Evolutionary conservation across 2,888 invertebrate genomes (phyloP), one percentile per base, ranked within the genome.

Genomic region (Spodoptera littoralis): DNA sequence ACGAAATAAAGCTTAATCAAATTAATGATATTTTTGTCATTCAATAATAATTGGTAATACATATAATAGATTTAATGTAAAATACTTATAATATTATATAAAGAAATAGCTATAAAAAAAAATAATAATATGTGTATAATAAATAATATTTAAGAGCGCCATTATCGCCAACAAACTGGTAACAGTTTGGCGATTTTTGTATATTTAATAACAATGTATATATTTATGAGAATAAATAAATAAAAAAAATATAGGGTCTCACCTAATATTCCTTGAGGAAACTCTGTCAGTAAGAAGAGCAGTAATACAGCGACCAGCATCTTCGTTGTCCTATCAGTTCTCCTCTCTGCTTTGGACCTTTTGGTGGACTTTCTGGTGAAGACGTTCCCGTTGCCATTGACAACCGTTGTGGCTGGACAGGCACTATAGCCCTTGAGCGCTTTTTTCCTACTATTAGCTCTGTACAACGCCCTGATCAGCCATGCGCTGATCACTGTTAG

Each of bases 251-350:
- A n/a, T n/a, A 50, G 11, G 27, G 2, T 27, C 22, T 11, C 18
- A 92, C 97, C 97, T 60, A 97, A 91, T 51, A 96, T 95, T 5
- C 96, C 98, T 83, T 98, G 98, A 0, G 98, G 99, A 76, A 98
- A 97, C 90, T 99, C 99, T 0, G 98, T 98, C 51, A 98, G 91
- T 3, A 99, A 95, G 84, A 99, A 99, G 3, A 99, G 95, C 2
- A 98, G 90, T 1, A 99, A 95, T 0, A 99, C 98, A 0, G 98
- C 98, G 1, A 99, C 96, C 52, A 99, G 93, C 96, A 99, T 98
- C 85, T 96, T 96, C 0, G 99, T 99, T 0, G 98, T 99, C 48
- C 98, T 95, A 85, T 98, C 98, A 0, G 94, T 92, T 47, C 93
- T 83, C 1, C 91, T 80, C 72, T 94, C 94, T 0, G 93, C 91